Base-by-base conservation (phyloP, 30 jellyfish, hydroid and myxozoan species). In the Hydra vulgaris region DNA sequence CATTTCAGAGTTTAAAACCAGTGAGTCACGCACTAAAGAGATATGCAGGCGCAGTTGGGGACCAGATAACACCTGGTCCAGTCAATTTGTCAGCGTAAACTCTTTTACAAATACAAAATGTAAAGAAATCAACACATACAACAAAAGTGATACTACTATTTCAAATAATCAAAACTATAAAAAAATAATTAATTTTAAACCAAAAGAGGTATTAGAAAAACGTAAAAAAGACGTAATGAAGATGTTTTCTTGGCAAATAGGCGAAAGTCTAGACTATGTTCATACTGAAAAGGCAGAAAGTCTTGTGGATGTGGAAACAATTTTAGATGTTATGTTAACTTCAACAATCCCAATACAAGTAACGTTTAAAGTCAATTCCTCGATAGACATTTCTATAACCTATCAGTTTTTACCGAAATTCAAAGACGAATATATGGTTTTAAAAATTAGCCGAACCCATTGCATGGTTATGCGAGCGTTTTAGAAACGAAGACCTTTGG, bases 391-490 rank as follows among this genome's bases (percentile, higher is more conserved):
- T 18, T 25, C 20, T 0, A 81, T 81, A 21, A 81, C 89, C 7
- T 81, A 81, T 72, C 89, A 81, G 77, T 81, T 81, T 72, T 73
- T 81, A 52, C 89, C 89, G 53, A 72, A 25, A 70, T 81, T 81
- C 77, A 81, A 81, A 81, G 84, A 81, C 52, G 89, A 81, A 23
- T 81, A 81, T 73, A 81, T 81, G 89, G 52, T 81, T 54, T 27
- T 81, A 17, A 72, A 54, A 18, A 71, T 81, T 5, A 81, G 70
- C 53, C 53, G 54, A 53, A 71, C 66, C 52, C 81, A 81, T 40
- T 81, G 89, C 53, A 81, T 81, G 77, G 84, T 81, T 22, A 81
- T 81, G 89, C 73, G 81, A 53, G 81, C 89, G 21, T 81, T 81
- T 40, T 81, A 40, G 61, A 40, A 3, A 40, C 12, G 61, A 5